phyloP scores from a whole-genome alignment of 2,797 vertebrate species.

The Enteromius radiatus region DNA sequence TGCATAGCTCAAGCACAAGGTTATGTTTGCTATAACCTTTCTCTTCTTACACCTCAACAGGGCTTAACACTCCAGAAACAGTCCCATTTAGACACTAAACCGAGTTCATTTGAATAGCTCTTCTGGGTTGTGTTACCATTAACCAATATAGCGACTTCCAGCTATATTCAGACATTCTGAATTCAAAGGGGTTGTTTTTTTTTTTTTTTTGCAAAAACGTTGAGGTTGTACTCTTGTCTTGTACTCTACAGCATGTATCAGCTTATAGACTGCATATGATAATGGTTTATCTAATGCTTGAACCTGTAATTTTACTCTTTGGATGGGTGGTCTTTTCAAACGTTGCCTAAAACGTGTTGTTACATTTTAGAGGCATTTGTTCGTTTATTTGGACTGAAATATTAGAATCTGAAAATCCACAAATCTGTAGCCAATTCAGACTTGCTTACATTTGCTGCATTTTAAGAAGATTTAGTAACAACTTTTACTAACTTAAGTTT shows the following conservation, averaged over 20 bases:
- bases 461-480: constrained; percentile 24
- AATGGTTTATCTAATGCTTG: background rate
- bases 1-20: constrained; percentile 65
- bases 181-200: background rate
- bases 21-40: constrained; percentile 47
- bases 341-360: background rate
- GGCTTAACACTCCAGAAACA: constrained; percentile 39
- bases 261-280: background rate
- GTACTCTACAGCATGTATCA: background rate
- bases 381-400: background rate
- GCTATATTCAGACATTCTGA: background rate
- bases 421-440: constrained; percentile 7
- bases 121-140: constrained; percentile 35
- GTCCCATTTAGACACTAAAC: constrained; percentile 39
- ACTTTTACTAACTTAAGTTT: too few species aligned
- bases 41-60: constrained; percentile 28
- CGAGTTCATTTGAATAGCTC: constrained; percentile 36
- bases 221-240: background rate
- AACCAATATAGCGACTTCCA: background rate
- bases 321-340: background rate
- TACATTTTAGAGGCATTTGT: background rate
- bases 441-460: constrained; percentile 1
- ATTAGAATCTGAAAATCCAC: constrained; percentile 23
- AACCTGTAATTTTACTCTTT: background rate
- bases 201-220: background rate